Evolutionary conservation across 2,888 invertebrate species (phyloP), one percentile per base, ranked within the genome.

Genomic region (Ormyrus pomaceus): DNA sequence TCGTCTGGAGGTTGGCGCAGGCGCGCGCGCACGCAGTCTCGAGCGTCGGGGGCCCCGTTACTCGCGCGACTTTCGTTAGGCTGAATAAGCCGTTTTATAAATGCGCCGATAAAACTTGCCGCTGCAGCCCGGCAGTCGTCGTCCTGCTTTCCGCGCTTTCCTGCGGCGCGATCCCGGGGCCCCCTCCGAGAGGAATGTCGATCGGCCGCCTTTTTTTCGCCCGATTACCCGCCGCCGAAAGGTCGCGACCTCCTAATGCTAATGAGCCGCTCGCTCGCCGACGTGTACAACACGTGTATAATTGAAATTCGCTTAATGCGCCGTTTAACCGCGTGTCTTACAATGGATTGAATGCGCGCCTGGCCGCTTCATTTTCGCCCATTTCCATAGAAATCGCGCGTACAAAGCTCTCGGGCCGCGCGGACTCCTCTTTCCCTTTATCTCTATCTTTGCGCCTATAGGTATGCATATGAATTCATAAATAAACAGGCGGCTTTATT

Each of bases 241-340:
- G 73, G 81, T 65, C 64, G 81, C 10, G 73, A 82, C 80, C 83
- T 62, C 80, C 82, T 79, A 77, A 82, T 81, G 82, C 71, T 75
- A 71, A 71, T 75, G 75, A 70, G 65, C n/a, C 34, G 69, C 64
- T 34, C 34, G 34, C 34, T 2, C 34, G 34, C 34, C 34, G 34
- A 34, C 34, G 34, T 34, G 34, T 34, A 4, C 34, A 34, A 4
- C 34, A 19, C 19, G 46, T 74, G 19, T 10, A 46, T 65, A 72
- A 65, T 72, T 65, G 65, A 69, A 68, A 79, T 69, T 69, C 62
- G 51, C 53, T 69, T 58, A 79, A 69, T 56, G 46, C 11, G 46
- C 58, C 71, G n/a, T 78, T 61, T 53, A 9, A 9, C 13, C 10
- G 62, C 13, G 69, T 74, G 72, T 77, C 9, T 6, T 56, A 59